phyloP scores from a whole-genome alignment of 2,113 vertebrate species.

The Chaetorhynchus papuensis region DNA sequence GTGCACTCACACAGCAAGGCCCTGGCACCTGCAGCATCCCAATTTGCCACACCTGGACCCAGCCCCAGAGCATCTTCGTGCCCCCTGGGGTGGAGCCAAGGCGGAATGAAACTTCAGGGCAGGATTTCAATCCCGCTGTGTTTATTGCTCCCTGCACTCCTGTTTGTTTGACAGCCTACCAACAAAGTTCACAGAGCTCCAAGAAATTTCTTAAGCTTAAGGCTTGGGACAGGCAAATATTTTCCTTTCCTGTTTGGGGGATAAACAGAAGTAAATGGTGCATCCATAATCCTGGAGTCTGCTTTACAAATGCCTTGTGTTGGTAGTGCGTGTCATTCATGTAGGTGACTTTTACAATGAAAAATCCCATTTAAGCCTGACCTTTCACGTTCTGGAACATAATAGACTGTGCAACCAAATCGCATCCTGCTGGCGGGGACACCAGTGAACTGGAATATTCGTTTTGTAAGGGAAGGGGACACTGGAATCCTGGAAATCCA shows the following conservation, averaged over 20 bases:
- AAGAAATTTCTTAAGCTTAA: constrained; percentile 1
- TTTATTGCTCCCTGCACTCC: neutral
- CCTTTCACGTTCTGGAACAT: constrained; percentile 65
- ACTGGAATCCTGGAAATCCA: neutral
- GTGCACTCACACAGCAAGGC: rapidly evolving
- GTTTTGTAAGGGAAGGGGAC: constrained; percentile 20
- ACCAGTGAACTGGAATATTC: constrained; percentile 43
- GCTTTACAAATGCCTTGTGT: constrained; percentile 50
- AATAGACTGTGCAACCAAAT: constrained; percentile 61
- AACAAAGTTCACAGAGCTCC: neutral
- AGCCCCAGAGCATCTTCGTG: neutral
- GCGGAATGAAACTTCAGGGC: neutral
- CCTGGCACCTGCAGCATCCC: neutral
- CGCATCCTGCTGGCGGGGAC: constrained; percentile 7
- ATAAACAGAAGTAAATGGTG: constrained; percentile 47
- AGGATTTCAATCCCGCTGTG: neutral
- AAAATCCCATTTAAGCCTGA: constrained; percentile 64
- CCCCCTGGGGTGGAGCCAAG: neutral
- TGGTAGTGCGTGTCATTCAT: constrained; percentile 36
- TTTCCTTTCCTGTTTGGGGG: constrained; percentile 18
- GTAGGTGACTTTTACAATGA: constrained; percentile 68
- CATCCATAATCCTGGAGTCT: constrained; percentile 41
- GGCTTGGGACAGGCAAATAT: neutral
- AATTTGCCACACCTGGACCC: neutral
- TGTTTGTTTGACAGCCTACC: neutral